A percentile compares a stretch with the other conserved stretches of the same genome.
These are phyloP conservation scores for Hedya salicella DNA, from an alignment of 2,888 invertebrate species.

Conservation along the genomic window DNA sequence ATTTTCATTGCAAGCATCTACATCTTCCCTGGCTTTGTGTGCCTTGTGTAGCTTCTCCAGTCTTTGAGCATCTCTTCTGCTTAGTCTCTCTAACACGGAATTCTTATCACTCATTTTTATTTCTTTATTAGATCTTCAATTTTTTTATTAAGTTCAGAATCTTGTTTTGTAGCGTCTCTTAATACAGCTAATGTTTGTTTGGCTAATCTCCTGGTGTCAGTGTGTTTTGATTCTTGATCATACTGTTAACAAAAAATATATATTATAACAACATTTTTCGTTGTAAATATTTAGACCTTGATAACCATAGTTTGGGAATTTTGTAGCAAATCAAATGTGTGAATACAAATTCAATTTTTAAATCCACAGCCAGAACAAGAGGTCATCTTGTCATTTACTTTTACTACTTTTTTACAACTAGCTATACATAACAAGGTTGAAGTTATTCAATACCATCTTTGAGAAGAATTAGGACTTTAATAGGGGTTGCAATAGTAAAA, in stretches of 20 bases:
- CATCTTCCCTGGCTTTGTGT: slow-evolving; percentile 86
- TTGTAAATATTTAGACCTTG: too few species aligned
- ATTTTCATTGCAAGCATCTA: slow-evolving; percentile 87
- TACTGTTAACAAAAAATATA: slow-evolving; percentile 64
- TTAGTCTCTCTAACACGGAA: slow-evolving; percentile 76
- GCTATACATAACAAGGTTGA: too few species aligned
- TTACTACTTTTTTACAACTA: too few species aligned
- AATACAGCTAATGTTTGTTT: slow-evolving; percentile 69
- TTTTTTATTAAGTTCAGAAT: slow-evolving; percentile 75
- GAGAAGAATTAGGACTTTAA: too few species aligned
- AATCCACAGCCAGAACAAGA: too few species aligned
- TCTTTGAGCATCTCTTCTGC: slow-evolving; percentile 86
- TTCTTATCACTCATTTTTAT: slow-evolving; percentile 79
- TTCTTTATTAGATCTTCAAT: slow-evolving; percentile 77
- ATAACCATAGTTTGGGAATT: too few species aligned
- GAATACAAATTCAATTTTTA: too few species aligned
- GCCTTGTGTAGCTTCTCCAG: slow-evolving; percentile 87
- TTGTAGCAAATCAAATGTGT: too few species aligned
- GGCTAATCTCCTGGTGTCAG: slow-evolving; percentile 66
- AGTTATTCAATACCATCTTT: too few species aligned
- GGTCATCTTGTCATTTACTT: too few species aligned
- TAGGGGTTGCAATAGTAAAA: too few species aligned
- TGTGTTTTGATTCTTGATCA: slow-evolving; percentile 65
- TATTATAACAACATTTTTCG: background rate
- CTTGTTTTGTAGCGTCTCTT: slow-evolving; percentile 75